Evolutionary conservation across 2,888 invertebrate species (phyloP).

Genomic region (Andrena camellia): DNA sequence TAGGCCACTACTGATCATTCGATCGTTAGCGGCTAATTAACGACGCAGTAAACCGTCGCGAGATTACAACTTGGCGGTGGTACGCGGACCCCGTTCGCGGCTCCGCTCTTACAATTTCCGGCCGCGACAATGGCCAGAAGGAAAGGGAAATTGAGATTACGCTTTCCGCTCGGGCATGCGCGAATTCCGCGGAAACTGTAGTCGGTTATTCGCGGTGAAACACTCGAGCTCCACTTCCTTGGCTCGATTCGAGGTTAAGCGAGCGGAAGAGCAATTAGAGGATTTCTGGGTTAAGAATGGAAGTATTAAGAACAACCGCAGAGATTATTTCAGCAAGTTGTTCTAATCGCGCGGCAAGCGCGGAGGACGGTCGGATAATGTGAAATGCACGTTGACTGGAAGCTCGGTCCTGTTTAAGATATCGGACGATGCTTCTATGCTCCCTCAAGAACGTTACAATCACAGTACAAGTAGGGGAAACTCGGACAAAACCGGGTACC

Average conservation of each 20-base stretch:
- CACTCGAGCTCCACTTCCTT: constrained; percentile 33
- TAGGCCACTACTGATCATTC: constrained; percentile 5
- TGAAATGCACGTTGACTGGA: no score
- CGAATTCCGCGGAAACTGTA: constrained; percentile 9
- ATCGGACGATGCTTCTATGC: no score
- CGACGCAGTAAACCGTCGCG: constrained; percentile 21
- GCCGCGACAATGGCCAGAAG: constrained; percentile 23
- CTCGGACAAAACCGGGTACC: no score
- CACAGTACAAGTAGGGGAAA: no score
- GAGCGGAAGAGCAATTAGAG: constrained; percentile 18
- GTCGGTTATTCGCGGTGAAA: constrained; percentile 42
- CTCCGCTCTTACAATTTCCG: constrained; percentile 39
- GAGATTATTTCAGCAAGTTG: background rate
- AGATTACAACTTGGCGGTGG: constrained; percentile 30
- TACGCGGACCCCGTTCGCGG: constrained; percentile 13
- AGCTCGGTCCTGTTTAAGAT: no score
- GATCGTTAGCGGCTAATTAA: constrained; percentile 37
- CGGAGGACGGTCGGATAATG: no score
- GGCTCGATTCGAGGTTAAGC: constrained; percentile 26
- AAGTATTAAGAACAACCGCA: background rate
- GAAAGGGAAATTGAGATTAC: constrained; percentile 29
- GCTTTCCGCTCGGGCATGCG: constrained; percentile 24
- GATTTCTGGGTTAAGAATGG: constrained; percentile 6
- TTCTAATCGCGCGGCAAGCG: no score
- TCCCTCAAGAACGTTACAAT: no score